phyloP scores from a whole-genome alignment of 2,113 vertebrate genomes.

The Esox niger region DNA sequence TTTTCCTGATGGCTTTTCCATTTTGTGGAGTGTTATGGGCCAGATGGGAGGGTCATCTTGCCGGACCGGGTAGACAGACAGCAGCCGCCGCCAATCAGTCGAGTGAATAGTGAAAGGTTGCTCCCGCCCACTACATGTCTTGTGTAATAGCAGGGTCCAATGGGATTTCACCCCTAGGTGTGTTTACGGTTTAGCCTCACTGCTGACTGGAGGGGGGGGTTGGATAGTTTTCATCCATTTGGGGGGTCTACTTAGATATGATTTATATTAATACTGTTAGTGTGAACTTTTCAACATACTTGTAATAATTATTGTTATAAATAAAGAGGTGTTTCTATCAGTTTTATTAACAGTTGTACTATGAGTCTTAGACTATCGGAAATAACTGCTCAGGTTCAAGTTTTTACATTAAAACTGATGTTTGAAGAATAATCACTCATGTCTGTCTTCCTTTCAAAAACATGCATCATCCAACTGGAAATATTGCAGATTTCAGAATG shows the following conservation, averaged over 20 bases:
- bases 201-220: background rate
- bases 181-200: slow-evolving; percentile 39
- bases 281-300: slow-evolving; percentile 34
- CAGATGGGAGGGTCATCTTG: background rate
- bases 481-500: no score
- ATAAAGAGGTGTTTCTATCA: slow-evolving; percentile 18
- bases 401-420: slow-evolving; percentile 11
- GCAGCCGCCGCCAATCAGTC: no score
- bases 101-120: background rate
- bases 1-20: slow-evolving; percentile 2
- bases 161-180: slow-evolving; percentile 25
- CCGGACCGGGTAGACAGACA: background rate
- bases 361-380: slow-evolving; percentile 10
- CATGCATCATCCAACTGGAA: no score
- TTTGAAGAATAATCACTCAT: background rate
- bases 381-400: slow-evolving; percentile 12
- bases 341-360: slow-evolving; percentile 32
- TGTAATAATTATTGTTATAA: slow-evolving; percentile 14
- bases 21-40: background rate
- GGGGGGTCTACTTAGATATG: slow-evolving; percentile 10
- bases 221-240: slow-evolving; percentile 10
- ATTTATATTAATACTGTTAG: slow-evolving; percentile 6
- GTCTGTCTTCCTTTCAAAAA: background rate
- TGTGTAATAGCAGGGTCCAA: slow-evolving; percentile 27
- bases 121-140: background rate